Conservation (phyloP, 2,888 invertebrate genomes). For the Troilus luridus region DNA sequence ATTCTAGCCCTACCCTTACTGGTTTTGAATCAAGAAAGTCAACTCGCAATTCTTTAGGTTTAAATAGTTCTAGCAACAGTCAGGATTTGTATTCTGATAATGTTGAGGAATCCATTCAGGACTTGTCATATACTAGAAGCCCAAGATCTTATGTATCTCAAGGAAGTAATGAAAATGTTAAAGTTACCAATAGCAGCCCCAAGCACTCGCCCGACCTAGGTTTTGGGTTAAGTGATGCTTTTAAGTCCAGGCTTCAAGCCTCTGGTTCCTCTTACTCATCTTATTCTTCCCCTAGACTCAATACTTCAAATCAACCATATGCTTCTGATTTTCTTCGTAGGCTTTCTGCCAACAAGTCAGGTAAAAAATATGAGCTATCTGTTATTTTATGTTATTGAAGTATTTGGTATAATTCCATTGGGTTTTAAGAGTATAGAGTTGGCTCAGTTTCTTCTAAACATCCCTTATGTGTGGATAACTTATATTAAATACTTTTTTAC, state of each 20-base stretch:
- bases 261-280: slow-evolving; percentile 51
- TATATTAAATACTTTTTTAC: background rate
- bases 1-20: background rate
- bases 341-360: slow-evolving; percentile 58
- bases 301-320: slow-evolving; percentile 60
- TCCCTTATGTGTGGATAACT: background rate
- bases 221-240: slow-evolving; percentile 52
- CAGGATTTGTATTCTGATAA: slow-evolving; percentile 35
- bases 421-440: background rate
- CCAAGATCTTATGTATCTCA: slow-evolving; percentile 32
- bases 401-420: background rate
- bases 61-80: slow-evolving; percentile 24
- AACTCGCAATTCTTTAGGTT: slow-evolving; percentile 27
- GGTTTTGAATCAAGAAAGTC: slow-evolving; percentile 34
- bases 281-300: slow-evolving; percentile 50
- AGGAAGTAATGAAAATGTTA: slow-evolving; percentile 49
- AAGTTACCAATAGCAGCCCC: slow-evolving; percentile 46
- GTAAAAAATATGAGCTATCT: background rate
- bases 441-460: too few relatives aligned
- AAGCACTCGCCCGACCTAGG: slow-evolving; percentile 38
- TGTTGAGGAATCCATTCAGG: slow-evolving; percentile 39
- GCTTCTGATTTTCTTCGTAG: slow-evolving; percentile 64
- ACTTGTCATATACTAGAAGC: background rate
- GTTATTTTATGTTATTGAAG: background rate
- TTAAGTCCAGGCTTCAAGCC: slow-evolving; percentile 53